phyloP scores from a whole-genome alignment of 2,888 invertebrate species.

The Lomographa bimaculata region DNA sequence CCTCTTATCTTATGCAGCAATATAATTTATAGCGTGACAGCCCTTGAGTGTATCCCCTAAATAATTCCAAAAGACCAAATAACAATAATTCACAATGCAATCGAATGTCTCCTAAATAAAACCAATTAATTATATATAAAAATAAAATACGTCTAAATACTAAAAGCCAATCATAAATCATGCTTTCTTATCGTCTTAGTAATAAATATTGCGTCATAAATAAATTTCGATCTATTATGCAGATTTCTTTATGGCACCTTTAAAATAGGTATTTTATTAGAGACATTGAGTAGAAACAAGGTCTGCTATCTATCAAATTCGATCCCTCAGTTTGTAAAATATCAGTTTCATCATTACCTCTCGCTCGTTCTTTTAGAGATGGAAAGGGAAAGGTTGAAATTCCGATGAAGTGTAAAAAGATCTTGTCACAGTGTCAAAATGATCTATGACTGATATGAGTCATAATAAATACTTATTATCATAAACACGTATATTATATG shows the following conservation, averaged over 20 bases:
- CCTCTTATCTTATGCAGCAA: background rate
- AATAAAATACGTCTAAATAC: slow-evolving; percentile 42
- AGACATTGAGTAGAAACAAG: slow-evolving; percentile 39
- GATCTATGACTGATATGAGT: slow-evolving; percentile 40
- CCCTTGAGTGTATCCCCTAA: slow-evolving; percentile 2
- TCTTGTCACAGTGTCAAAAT: slow-evolving; percentile 40
- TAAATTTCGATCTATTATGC: slow-evolving; percentile 48
- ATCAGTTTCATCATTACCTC: slow-evolving; percentile 26
- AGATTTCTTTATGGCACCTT: slow-evolving; percentile 48
- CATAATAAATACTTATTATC: slow-evolving; percentile 46
- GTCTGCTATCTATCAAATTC: slow-evolving; percentile 38
- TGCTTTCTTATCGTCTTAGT: slow-evolving; percentile 44
- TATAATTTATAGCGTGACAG: slow-evolving; percentile 8
- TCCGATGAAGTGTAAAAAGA: slow-evolving; percentile 37
- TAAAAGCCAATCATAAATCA: slow-evolving; percentile 49
- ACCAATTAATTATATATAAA: slow-evolving; percentile 44
- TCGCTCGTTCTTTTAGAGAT: slow-evolving; percentile 11
- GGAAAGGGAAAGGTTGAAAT: slow-evolving; percentile 24
- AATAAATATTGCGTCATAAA: slow-evolving; percentile 48
- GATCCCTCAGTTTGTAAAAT: slow-evolving; percentile 30
- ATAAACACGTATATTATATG: slow-evolving; percentile 44
- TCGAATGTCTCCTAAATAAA: slow-evolving; percentile 28
- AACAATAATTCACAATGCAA: slow-evolving; percentile 26
- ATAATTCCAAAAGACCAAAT: slow-evolving; percentile 14
- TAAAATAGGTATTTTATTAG: slow-evolving; percentile 49